A percentile compares a stretch with the other conserved stretches of the same genome.
phyloP scores from a whole-genome alignment of 1,140 invertebrate species.

The Ceratina japonica region DNA sequence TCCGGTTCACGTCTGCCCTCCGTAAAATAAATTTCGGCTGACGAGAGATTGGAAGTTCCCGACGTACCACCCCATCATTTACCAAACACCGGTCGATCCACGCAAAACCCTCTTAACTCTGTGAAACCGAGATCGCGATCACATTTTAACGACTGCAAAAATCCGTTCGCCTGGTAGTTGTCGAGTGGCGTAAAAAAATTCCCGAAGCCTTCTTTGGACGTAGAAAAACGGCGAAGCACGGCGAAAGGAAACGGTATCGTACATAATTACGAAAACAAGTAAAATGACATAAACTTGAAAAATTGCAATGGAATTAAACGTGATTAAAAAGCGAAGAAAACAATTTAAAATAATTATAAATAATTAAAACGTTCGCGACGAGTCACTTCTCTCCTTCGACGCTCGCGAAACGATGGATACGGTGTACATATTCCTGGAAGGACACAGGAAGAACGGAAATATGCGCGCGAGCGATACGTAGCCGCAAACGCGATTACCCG shows the following conservation, averaged over 20 bases:
- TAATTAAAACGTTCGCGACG: too few species aligned
- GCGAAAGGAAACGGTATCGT: too few species aligned
- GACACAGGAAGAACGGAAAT: background rate
- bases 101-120: background rate
- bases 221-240: too few species aligned
- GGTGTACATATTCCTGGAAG: background rate
- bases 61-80: background rate
- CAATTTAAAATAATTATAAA: too few species aligned
- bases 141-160: background rate
- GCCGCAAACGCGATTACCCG: background rate
- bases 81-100: background rate
- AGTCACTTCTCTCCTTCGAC: too few species aligned
- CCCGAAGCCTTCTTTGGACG: too few species aligned
- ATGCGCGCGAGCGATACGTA: background rate
- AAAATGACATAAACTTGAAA: background rate
- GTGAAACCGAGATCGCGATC: background rate
- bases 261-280: background rate
- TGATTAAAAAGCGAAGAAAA: background rate
- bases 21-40: background rate
- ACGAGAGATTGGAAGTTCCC: background rate
- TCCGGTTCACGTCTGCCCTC: background rate
- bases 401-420: background rate
- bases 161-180: background rate
- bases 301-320: background rate
- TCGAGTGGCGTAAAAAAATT: too few species aligned